phyloP scores from a whole-genome alignment of 1,140 invertebrate genomes.

The Drosophila pseudoananassae region DNA sequence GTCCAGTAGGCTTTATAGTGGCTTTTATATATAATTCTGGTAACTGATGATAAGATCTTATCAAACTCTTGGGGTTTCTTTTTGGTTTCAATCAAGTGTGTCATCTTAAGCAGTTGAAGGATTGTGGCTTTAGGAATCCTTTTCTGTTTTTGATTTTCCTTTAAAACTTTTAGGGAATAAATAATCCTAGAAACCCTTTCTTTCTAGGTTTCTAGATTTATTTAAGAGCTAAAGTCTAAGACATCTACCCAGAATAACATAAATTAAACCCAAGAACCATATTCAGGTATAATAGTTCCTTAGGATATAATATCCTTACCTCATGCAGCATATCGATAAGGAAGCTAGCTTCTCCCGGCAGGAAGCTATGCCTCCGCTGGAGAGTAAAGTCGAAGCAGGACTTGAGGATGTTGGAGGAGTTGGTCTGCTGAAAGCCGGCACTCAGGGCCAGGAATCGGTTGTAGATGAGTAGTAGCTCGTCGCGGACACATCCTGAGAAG shows the following conservation, averaged over 20 bases:
- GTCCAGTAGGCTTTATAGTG: neutral
- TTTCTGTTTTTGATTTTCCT: no score
- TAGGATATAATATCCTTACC: slow-evolving; percentile 33
- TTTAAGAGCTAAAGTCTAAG: no score
- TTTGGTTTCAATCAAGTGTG: no score
- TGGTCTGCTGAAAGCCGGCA: slow-evolving; percentile 88
- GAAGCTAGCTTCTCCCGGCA: slow-evolving; percentile 82
- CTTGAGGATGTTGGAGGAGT: slow-evolving; percentile 84
- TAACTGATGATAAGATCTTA: neutral
- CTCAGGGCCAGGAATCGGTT: slow-evolving; percentile 87
- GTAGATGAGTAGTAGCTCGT: slow-evolving; percentile 87
- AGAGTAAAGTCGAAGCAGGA: slow-evolving; percentile 79
- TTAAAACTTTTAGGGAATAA: no score
- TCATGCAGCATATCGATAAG: slow-evolving; percentile 82
- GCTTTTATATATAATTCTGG: neutral
- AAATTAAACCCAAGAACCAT: neutral
- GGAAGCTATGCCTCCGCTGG: slow-evolving; percentile 69
- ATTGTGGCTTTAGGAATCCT: no score
- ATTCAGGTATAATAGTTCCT: neutral
- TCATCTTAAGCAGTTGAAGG: no score
- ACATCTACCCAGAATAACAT: neutral
- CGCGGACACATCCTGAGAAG: slow-evolving; percentile 89
- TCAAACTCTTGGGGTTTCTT: neutral
- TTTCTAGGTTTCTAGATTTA: no score
- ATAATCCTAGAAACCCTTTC: no score